Base-by-base conservation (phyloP, 1,140 invertebrate genomes). In the Drosophila kepulauana region DNA sequence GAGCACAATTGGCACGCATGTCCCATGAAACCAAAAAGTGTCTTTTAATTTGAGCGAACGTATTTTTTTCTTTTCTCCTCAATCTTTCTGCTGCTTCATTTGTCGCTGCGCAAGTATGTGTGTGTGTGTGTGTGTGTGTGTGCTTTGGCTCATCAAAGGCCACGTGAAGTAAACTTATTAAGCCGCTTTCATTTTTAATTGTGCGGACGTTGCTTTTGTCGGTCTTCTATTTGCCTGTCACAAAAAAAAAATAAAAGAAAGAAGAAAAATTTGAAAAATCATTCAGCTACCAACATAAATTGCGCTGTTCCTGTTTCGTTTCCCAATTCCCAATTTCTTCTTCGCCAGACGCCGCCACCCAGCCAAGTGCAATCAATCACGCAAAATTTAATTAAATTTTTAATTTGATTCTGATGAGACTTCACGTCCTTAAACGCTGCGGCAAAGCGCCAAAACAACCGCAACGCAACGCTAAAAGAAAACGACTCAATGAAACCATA, bases 151-250 rank as follows among this genome's bases (percentile, higher is more conserved):
- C 82, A 87, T 86, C 82, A 86, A 87, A 86, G 79, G 84, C 76
- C 62, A 78, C 61, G 48, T 62, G 69, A 69, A 46, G 62, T 56
- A 68, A 79, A 82, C 79, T 82, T 86, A 86, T 86, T 88, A 88
- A 88, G 79, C 72, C 75, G 82, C 79, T 86, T 86, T 88, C 84
- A 82, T 82, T 86, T 86, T 86, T 86, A 86, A 86, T 86, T 88
- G 86, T 82, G 79, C 65, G 66, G 70, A 63, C 75, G 54, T 57
- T 68, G 70, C 48, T 61, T 33, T 48, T 64, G 46, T 48, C 30
- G 48, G 58, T 80, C 76, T 79, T 80, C 68, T 59, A 74, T 74
- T 78, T 78, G 76, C 69, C 58, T 75, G 66, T 82, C 82, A 67
- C 70, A 81, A 81, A 75, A 4, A 4, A 20, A 4, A 25, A 25